phyloP scores from a whole-genome alignment of 1,140 invertebrate genomes.

The Bombus huntii region DNA sequence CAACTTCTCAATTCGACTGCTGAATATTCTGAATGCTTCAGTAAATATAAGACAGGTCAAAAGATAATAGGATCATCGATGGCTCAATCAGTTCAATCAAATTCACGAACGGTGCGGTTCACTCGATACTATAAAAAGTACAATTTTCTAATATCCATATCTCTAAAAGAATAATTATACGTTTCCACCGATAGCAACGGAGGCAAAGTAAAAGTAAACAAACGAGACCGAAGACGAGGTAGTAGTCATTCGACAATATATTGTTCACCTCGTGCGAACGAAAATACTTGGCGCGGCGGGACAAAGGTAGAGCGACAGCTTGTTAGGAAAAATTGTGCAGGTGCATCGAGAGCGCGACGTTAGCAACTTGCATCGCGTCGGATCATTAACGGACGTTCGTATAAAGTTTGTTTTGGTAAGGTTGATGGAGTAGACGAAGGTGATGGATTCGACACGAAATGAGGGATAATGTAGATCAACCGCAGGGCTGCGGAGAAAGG shows the following conservation, averaged over 20 bases:
- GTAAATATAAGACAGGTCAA: too few relatives aligned
- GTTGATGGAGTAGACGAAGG: constrained; percentile 39
- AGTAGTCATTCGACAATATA: background rate
- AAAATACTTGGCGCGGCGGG: background rate
- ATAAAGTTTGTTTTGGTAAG: constrained; percentile 40
- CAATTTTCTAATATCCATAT: background rate
- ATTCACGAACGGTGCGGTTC: too few relatives aligned
- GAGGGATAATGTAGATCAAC: constrained; percentile 49
- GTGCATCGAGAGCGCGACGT: background rate
- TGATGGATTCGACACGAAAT: constrained; percentile 59
- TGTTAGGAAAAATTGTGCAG: background rate
- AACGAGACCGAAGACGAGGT: background rate
- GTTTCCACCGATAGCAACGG: too few relatives aligned
- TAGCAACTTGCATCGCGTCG: background rate
- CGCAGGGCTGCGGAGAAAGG: constrained; percentile 21
- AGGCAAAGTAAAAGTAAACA: background rate
- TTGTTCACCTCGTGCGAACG: background rate
- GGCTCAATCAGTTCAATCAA: too few relatives aligned
- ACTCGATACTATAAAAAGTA: background rate
- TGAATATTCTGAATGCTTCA: too few relatives aligned
- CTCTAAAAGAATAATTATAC: background rate
- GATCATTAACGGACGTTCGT: constrained; percentile 34
- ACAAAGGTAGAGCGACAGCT: background rate
- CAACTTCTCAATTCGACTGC: too few relatives aligned
- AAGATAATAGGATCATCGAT: too few relatives aligned